Percentiles rank a stretch among this genome's conserved stretches.
phyloP scores from a whole-genome alignment of 1,140 invertebrate genomes.

The Proales similis region DNA sequence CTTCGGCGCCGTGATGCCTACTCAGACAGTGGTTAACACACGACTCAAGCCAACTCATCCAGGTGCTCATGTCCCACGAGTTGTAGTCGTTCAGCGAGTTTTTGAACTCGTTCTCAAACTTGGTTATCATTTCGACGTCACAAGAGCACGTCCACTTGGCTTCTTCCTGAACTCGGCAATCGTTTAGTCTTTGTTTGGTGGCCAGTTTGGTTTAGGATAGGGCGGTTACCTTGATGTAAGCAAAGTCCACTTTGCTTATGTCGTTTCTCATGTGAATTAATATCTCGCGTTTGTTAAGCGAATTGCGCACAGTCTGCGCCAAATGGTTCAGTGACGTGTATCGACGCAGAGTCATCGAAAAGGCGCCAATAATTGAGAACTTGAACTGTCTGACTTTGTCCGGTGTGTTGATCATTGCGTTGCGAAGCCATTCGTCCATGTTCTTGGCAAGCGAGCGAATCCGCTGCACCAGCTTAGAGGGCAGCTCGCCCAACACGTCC shows the following conservation, averaged over 20 bases:
- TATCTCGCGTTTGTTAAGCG: constrained; percentile 87
- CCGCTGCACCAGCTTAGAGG: constrained; percentile 69
- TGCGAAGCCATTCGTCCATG: constrained; percentile 75
- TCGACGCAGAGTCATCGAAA: constrained; percentile 83
- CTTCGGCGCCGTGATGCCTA: constrained; percentile 63
- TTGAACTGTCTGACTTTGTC: constrained; percentile 74
- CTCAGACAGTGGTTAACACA: constrained; percentile 78
- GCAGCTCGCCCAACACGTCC: constrained; percentile 86
- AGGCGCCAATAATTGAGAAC: constrained; percentile 73
- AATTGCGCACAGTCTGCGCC: constrained; percentile 86
- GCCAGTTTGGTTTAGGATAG: constrained; percentile 4
- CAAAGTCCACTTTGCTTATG: constrained; percentile 91
- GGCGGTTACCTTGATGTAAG: constrained; percentile 71
- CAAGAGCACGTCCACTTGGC: constrained; percentile 96
- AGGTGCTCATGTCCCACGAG: constrained; percentile 72
- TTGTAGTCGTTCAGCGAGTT: constrained; percentile 78
- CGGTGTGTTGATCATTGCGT: constrained; percentile 76
- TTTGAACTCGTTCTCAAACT: constrained; percentile 87
- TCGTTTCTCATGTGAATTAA: constrained; percentile 94
- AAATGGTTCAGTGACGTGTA: constrained; percentile 98
- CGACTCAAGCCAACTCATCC: constrained; percentile 90
- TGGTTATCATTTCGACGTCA: constrained; percentile 72
- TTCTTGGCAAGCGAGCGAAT: constrained; percentile 87
- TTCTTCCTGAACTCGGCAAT: constrained; percentile 62
- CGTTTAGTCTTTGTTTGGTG: not conserved